Base-by-base conservation (phyloP, 2,797 vertebrate genomes). In the Petrocephalus sullivani region DNA sequence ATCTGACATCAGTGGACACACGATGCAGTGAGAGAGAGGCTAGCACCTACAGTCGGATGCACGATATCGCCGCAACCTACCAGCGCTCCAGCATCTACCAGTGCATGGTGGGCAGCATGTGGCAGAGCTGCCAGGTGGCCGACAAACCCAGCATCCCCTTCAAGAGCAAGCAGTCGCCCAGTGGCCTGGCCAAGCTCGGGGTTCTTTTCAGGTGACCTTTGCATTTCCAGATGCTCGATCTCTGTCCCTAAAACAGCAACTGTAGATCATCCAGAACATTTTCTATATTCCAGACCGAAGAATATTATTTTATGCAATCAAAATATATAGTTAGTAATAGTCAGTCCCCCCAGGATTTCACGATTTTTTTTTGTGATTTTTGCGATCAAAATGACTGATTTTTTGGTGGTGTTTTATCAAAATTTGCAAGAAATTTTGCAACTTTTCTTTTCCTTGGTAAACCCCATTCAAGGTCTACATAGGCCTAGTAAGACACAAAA, bases 1-100 rank as follows among this genome's bases (percentile, higher is more conserved):
- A 99, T 93, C 95, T 98, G 92, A 97, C 97, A 7, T 99, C 98
- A 0, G 97, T 99, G 95, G 98, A 99, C 93, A 98, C 97, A 0
- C 96, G 94, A 93, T 97, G 90, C 94, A 97, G 95, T 53, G 97
- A 97, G 90, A 95, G 97, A 21, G 97, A 99, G 93, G 93, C 97
- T 0, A 94, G 96, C 93, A 99, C 98, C 1, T 97, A 96, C 90
- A 96, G 78, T 23, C 96, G 98, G 87, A 97, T 98, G 94, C 97
- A 98, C 12, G 92, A 95, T 78, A 96, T 99, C 90, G 94, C 93
- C 0, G 95, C 95, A 10, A 94, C 97, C 91, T 99, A 96, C 90
- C 97, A 92, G 94, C 93, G 89, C 87, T 99, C 98, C 0, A 92
- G 92, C 28, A 95, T 97, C 92, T 97, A 95, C 91, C 93, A 89